Conservation (phyloP, 2,113 vertebrate genomes). For the Sterna hirundo region DNA sequence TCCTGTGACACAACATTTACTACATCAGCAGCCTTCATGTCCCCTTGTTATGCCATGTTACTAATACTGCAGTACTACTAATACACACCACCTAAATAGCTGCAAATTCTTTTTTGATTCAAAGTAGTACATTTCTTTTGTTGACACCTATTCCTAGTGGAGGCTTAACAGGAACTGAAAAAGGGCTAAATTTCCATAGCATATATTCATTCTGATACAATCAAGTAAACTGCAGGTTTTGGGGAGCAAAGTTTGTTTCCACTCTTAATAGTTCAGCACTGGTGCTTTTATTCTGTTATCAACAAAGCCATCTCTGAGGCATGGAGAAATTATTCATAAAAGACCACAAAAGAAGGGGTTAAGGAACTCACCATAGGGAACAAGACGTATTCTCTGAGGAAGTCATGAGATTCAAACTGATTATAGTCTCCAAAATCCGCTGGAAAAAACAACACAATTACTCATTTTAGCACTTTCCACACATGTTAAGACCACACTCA, state of each 20-base stretch:
- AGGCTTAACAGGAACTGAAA: not conserved
- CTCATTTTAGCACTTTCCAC: slow-evolving; percentile 31
- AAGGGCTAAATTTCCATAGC: not conserved
- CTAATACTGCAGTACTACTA: not conserved
- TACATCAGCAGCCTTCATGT: not conserved
- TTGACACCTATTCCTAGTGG: not conserved
- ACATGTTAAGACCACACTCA: not conserved
- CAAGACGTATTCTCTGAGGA: slow-evolving; percentile 92
- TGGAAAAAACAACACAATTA: slow-evolving; percentile 67
- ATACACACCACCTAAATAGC: not conserved
- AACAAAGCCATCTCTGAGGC: not conserved
- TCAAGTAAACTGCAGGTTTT: not conserved
- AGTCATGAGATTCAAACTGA: slow-evolving; percentile 93
- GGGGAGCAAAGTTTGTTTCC: not conserved
- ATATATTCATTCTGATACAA: not conserved
- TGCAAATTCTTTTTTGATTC: not conserved
- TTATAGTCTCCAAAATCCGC: slow-evolving; percentile 95
- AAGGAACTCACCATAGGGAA: slow-evolving; percentile 93
- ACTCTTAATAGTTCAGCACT: not conserved
- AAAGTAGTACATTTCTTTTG: not conserved
- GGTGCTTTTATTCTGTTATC: not conserved
- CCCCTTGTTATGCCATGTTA: not conserved
- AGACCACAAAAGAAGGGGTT: not conserved
- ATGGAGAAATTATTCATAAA: not conserved
- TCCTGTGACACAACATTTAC: not conserved